phyloP scores from a whole-genome alignment of 2,888 invertebrate species.

The Hemithea aestivaria region DNA sequence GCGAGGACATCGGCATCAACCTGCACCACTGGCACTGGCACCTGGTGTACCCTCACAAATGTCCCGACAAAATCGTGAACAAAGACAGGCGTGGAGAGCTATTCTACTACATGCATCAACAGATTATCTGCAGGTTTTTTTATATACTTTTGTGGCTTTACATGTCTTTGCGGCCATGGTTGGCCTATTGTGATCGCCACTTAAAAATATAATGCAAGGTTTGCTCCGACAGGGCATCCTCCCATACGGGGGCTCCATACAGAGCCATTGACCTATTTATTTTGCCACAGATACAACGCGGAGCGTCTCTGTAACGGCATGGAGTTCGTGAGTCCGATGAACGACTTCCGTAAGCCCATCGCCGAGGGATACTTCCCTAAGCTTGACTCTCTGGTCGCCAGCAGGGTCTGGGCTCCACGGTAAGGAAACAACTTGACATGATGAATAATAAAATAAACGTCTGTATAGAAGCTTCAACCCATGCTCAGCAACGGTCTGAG shows the following conservation, averaged over 20 bases:
- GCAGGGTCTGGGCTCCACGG: conserved; percentile 87
- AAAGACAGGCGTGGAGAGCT: conserved; percentile 88
- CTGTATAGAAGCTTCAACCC: too few species aligned
- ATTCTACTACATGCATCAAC: conserved; percentile 90
- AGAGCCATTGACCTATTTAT: too few species aligned
- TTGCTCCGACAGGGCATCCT: too few species aligned
- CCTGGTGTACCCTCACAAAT: conserved; percentile 89
- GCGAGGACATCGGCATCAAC: conserved; percentile 91
- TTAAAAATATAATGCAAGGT: too few species aligned
- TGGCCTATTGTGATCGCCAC: too few species aligned
- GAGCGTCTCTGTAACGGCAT: conserved; percentile 87
- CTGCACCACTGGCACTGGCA: conserved; percentile 97
- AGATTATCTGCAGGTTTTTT: conserved; percentile 81
- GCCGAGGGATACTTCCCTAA: conserved; percentile 91
- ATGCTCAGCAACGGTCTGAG: too few species aligned
- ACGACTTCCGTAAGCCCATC: conserved; percentile 84
- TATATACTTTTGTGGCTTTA: neutral
- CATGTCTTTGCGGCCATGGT: too few species aligned
- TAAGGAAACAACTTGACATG: conserved; percentile 31
- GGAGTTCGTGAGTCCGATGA: conserved; percentile 80
- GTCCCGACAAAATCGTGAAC: conserved; percentile 78
- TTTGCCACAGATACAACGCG: conserved; percentile 87
- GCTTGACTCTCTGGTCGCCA: conserved; percentile 87
- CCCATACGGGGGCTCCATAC: too few species aligned
- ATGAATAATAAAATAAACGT: too few species aligned